Percentiles rank a stretch among this genome's conserved stretches.
Evolutionary conservation across 2,888 invertebrate species (phyloP).

Genomic region (Lasioglossum figueresi): DNA sequence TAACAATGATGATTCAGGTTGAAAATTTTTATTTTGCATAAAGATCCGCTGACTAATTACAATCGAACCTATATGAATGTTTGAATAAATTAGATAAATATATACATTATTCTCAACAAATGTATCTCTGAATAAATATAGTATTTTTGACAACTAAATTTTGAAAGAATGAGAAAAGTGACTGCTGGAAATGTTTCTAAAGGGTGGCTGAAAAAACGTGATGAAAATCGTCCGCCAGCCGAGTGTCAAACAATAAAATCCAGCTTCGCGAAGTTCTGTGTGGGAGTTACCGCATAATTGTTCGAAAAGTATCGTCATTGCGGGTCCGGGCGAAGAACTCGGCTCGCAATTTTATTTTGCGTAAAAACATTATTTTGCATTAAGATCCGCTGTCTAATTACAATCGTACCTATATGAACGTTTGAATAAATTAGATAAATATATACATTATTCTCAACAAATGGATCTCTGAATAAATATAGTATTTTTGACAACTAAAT

Average conservation of each 20-base stretch:
- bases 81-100: too few species aligned
- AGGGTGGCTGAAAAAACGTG: background rate
- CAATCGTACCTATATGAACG: background rate
- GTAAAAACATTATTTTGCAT: too few species aligned
- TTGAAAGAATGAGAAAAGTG: background rate
- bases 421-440: too few species aligned
- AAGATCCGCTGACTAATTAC: too few species aligned
- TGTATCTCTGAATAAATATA: background rate
- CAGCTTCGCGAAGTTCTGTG: background rate
- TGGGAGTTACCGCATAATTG: background rate
- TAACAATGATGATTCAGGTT: too few species aligned
- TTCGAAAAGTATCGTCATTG: background rate
- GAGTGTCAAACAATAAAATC: background rate
- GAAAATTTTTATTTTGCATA: too few species aligned
- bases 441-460: too few species aligned
- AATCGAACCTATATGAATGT: background rate
- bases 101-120: too few species aligned
- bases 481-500: background rate
- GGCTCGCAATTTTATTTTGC: constrained; percentile 12
- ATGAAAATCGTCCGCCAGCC: background rate
- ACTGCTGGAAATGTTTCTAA: background rate
- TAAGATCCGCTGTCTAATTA: too few species aligned
- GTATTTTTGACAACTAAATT: background rate
- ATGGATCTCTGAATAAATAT: background rate
- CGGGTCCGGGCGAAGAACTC: background rate